phyloP scores from a whole-genome alignment of 2,113 vertebrate genomes.

The Ciconia maguari region DNA sequence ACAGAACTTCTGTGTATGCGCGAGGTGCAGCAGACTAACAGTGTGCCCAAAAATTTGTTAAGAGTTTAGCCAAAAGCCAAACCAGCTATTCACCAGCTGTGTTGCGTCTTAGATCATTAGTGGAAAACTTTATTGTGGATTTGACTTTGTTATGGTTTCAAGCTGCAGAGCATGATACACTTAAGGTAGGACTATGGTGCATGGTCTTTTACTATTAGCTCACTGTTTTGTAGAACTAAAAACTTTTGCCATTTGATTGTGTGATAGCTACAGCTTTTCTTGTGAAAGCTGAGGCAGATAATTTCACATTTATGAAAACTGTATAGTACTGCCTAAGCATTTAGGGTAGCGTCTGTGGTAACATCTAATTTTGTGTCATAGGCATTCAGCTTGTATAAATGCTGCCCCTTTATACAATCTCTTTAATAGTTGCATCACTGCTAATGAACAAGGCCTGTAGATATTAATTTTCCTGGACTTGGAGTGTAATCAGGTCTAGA shows the following conservation, averaged over 20 bases:
- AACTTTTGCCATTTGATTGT: neutral
- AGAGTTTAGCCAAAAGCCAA: neutral
- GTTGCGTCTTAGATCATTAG: neutral
- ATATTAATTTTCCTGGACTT: neutral
- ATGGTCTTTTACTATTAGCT: neutral
- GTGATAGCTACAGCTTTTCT: neutral
- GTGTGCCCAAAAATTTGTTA: neutral
- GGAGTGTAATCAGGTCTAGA: neutral
- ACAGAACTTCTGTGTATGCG: neutral
- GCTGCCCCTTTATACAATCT: neutral
- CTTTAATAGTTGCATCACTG: neutral
- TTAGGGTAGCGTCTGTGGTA: neutral
- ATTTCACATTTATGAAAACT: neutral
- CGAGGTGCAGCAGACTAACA: fast-evolving
- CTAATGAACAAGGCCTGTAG: neutral
- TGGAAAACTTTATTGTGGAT: neutral
- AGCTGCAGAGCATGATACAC: neutral
- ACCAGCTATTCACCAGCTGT: neutral
- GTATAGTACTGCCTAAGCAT: neutral
- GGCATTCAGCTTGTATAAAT: neutral
- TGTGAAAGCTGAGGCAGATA: neutral
- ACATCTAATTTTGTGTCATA: neutral
- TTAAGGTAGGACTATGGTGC: fast-evolving
- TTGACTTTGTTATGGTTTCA: neutral
- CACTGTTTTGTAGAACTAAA: neutral